Evolutionary conservation across 2,113 vertebrate species (phyloP).

Genomic region (Notiomystis cincta): DNA sequence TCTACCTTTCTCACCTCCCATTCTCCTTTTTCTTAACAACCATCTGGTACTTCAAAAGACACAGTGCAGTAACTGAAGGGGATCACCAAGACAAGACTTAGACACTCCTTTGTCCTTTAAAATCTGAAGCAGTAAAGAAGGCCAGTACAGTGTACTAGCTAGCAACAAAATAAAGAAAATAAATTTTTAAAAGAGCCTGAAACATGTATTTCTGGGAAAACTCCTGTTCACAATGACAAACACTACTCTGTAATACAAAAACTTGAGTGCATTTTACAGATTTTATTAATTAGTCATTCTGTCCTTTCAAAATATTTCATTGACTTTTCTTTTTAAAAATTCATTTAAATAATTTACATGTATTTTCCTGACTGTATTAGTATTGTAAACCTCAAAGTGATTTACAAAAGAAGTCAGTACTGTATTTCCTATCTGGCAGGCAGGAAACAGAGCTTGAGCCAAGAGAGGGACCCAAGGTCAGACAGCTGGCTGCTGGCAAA

Average conservation of each 20-base stretch:
- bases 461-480: background rate
- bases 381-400: background rate
- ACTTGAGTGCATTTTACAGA: background rate
- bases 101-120: background rate
- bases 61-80: background rate
- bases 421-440: background rate
- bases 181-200: background rate
- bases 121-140: background rate
- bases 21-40: background rate
- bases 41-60: background rate
- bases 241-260: background rate
- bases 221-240: background rate
- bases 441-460: background rate
- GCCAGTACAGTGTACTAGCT: background rate
- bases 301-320: background rate
- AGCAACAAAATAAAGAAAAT: background rate
- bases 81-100: background rate
- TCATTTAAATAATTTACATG: background rate
- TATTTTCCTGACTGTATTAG: background rate
- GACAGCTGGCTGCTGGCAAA: slow-evolving; percentile 8
- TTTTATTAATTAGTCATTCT: background rate
- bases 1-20: background rate
- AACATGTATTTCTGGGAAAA: background rate
- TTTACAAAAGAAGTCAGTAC: background rate
- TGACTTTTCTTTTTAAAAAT: background rate